Conservation (phyloP, 2,888 invertebrate genomes). For the Meghimatium bilineatum region DNA sequence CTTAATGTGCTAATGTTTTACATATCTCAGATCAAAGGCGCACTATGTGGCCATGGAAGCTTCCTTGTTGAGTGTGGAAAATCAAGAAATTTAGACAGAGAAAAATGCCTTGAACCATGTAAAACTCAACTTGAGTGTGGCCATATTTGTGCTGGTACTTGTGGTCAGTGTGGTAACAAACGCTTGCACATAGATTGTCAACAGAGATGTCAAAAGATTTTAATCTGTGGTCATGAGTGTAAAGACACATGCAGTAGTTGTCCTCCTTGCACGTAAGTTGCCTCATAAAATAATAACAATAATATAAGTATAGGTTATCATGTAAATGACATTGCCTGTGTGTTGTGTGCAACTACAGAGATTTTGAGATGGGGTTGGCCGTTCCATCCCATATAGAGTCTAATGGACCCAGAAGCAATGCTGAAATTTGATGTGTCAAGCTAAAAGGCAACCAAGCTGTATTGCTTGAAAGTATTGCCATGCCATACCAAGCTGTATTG, state of each 20-base stretch:
- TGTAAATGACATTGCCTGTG: no score
- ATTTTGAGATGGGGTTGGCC: no score
- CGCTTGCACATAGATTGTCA: slow-evolving; percentile 81
- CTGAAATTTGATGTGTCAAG: no score
- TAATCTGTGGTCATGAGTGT: slow-evolving; percentile 81
- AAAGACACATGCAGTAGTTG: slow-evolving; percentile 65
- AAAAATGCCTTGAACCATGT: slow-evolving; percentile 75
- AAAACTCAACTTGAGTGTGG: slow-evolving; percentile 60
- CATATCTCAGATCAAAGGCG: slow-evolving; percentile 57
- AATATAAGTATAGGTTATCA: no score
- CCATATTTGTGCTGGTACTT: slow-evolving; percentile 71
- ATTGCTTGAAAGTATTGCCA: no score
- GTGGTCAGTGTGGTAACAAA: slow-evolving; percentile 80
- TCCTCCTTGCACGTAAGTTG: slow-evolving; percentile 78
- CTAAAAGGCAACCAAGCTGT: no score
- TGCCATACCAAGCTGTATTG: no score
- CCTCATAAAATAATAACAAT: background rate
- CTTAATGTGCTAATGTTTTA: no score
- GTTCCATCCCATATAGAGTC: no score
- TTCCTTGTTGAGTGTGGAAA: slow-evolving; percentile 72
- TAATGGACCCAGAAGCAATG: no score
- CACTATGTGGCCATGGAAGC: slow-evolving; percentile 66
- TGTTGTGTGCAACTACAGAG: no score
- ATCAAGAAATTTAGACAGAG: slow-evolving; percentile 56
- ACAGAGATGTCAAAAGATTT: slow-evolving; percentile 55